Evolutionary conservation across 1,140 invertebrate species (phyloP).

Genomic region (Bombyx mori): DNA sequence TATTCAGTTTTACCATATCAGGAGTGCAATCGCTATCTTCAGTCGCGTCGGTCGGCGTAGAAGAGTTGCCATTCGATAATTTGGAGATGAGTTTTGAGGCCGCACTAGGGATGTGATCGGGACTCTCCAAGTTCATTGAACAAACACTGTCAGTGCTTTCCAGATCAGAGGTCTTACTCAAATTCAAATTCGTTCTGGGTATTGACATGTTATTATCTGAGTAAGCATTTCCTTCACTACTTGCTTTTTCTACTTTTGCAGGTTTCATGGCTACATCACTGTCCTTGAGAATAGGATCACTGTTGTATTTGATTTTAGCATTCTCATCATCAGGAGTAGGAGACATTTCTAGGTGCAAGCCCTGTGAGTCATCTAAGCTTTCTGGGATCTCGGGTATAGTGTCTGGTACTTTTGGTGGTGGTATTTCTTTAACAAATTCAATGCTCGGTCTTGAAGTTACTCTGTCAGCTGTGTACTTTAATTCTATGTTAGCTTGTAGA

Average conservation of each 20-base stretch:
- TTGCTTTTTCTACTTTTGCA: slow-evolving; percentile 30
- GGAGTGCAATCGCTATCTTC: slow-evolving; percentile 41
- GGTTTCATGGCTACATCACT: slow-evolving; percentile 33
- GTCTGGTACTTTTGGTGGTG: slow-evolving; percentile 33
- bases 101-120: slow-evolving; percentile 45
- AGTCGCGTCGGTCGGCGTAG: slow-evolving; percentile 48
- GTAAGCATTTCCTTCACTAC: slow-evolving; percentile 39
- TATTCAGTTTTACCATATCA: slow-evolving; percentile 44
- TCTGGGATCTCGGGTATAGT: slow-evolving; percentile 38
- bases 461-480: slow-evolving; percentile 17
- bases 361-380: slow-evolving; percentile 53
- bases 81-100: slow-evolving; percentile 57
- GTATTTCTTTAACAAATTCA: slow-evolving; percentile 43
- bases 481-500: slow-evolving; percentile 16
- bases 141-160: slow-evolving; percentile 55
- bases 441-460: slow-evolving; percentile 33
- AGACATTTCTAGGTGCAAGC: slow-evolving; percentile 46
- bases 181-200: slow-evolving; percentile 20
- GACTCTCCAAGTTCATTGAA: slow-evolving; percentile 47
- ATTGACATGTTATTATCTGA: slow-evolving; percentile 41
- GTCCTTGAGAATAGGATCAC: slow-evolving; percentile 40
- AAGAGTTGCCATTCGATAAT: slow-evolving; percentile 61
- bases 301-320: slow-evolving; percentile 25
- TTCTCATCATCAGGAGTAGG: slow-evolving; percentile 34
- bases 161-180: slow-evolving; percentile 47